A percentile compares a stretch with the other conserved stretches of the same genome.
Conservation (phyloP, 2,797 vertebrate genomes). For the Discoglossus pictus region DNA sequence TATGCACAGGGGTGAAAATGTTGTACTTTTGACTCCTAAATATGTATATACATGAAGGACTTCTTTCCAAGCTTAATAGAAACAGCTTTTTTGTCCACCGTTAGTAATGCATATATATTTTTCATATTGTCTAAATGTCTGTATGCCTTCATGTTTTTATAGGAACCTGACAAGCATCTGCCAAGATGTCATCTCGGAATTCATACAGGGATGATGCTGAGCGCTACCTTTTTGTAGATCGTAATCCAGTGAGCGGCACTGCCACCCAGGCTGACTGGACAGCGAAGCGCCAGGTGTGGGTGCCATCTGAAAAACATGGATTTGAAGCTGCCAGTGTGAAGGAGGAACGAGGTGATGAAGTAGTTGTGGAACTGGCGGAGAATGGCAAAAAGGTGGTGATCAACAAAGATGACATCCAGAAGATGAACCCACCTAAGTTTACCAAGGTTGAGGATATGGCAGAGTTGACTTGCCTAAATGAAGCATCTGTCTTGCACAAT, state of each 20-base stretch:
- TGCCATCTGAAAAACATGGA: constrained; percentile 88
- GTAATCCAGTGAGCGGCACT: constrained; percentile 60
- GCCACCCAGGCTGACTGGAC: constrained; percentile 89
- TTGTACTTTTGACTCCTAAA: too few relatives aligned
- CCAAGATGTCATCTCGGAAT: constrained; percentile 53
- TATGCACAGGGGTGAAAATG: too few relatives aligned
- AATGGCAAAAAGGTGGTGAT: constrained; percentile 78
- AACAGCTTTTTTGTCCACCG: background rate
- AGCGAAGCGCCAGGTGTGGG: constrained; percentile 88
- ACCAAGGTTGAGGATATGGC: constrained; percentile 95
- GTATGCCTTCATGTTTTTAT: background rate
- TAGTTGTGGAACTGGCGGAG: constrained; percentile 88
- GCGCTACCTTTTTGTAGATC: constrained; percentile 72
- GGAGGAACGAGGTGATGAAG: constrained; percentile 83
- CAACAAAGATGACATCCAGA: constrained; percentile 86
- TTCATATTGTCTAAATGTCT: background rate
- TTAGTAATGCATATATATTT: background rate
- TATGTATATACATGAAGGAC: too few relatives aligned
- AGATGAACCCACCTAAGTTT: constrained; percentile 93
- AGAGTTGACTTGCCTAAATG: constrained; percentile 91
- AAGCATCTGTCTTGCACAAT: constrained; percentile 91
- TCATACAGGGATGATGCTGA: constrained; percentile 72
- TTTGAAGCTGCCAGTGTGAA: constrained; percentile 88
- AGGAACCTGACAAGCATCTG: constrained; percentile 14
- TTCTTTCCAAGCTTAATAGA: too few relatives aligned